These are phyloP conservation scores for Tachina grossa DNA, from an alignment of 2,888 invertebrate genomes.

Conservation along the genomic window DNA sequence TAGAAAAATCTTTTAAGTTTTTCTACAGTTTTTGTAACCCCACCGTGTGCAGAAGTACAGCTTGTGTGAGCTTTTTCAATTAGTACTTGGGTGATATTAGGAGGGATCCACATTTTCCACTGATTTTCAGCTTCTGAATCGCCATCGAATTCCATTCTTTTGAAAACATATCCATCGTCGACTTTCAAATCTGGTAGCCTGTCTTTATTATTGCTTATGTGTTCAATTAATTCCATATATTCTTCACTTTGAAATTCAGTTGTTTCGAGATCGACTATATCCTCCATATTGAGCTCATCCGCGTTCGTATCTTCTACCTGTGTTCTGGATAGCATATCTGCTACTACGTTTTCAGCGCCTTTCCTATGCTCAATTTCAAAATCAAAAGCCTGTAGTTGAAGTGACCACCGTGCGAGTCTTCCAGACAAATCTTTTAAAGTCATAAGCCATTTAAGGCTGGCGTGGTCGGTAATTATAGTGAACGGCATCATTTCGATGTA, in stretches of 20 bases:
- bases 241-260: neutral
- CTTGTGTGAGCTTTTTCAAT: no score
- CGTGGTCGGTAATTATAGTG: no score
- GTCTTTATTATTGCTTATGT: neutral
- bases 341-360: conserved; percentile 11
- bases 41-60: no score
- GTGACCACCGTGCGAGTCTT: conserved; percentile 59
- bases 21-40: no score
- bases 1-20: no score
- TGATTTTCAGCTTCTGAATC: no score
- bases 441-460: no score
- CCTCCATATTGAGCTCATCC: neutral
- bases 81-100: no score
- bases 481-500: no score
- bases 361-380: conserved; percentile 33
- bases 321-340: neutral
- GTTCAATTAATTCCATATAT: neutral
- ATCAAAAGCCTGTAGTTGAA: neutral
- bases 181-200: conserved; percentile 56
- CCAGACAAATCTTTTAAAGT: conserved; percentile 73
- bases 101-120: no score
- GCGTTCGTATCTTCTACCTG: neutral
- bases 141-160: no score
- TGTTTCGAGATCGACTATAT: conserved; percentile 18
- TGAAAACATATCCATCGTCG: neutral